Evolutionary conservation across 2,797 vertebrate genomes (phyloP).

Genomic region (Ptychobarbus kaznakovi): DNA sequence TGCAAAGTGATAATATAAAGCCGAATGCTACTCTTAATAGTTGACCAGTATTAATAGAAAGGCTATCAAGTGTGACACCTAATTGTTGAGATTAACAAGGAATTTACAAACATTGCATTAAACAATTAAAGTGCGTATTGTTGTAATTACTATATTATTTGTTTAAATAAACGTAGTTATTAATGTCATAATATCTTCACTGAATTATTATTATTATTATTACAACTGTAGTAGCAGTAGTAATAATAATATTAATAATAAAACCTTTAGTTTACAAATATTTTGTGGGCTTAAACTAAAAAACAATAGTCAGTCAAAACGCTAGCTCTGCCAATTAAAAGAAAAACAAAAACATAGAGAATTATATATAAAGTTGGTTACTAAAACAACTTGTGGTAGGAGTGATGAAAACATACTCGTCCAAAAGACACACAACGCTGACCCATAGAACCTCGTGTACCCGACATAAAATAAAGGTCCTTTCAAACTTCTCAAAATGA

Average conservation of each 20-base stretch:
- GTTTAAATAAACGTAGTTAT: not conserved
- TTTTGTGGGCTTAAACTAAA: not conserved
- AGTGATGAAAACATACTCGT: constrained; percentile 53
- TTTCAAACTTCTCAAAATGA: constrained; percentile 29
- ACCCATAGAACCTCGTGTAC: constrained; percentile 16
- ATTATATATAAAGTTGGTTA: constrained; percentile 32
- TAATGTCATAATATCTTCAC: not conserved
- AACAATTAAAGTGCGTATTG: not conserved
- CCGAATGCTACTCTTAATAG: not conserved
- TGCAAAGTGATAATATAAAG: not conserved
- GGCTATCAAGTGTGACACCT: not conserved
- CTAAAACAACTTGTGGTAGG: constrained; percentile 50
- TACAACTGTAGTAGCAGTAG: not conserved
- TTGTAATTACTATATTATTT: not conserved
- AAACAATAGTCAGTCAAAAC: not conserved
- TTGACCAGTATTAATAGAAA: not conserved
- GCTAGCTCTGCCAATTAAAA: not conserved
- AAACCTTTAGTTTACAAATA: not conserved
- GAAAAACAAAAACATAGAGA: constrained; percentile 17
- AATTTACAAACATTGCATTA: not conserved
- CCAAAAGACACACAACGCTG: constrained; percentile 34
- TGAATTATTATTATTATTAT: not conserved
- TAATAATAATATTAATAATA: not conserved
- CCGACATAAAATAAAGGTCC: constrained; percentile 10
- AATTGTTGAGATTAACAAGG: not conserved